These are phyloP conservation scores for Lasiurus cinereus DNA, from an alignment of 2,113 vertebrate species.

Conservation along the genomic window DNA sequence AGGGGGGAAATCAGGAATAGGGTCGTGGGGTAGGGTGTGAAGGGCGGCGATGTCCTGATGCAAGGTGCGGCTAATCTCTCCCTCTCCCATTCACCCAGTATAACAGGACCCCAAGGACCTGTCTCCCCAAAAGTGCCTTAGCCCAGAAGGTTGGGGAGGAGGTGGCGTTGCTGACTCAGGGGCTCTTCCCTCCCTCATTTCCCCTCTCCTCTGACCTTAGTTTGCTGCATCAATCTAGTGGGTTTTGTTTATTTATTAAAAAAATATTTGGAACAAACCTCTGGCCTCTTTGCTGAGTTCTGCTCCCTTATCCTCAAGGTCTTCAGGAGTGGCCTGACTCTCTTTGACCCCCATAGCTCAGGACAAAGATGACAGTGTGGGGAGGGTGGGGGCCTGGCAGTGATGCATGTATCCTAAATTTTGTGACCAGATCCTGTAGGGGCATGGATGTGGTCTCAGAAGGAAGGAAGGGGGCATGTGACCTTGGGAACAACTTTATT, in stretches of 20 bases:
- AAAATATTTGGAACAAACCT: slow-evolving; percentile 53
- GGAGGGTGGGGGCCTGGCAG: neutral
- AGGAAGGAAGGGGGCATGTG: neutral
- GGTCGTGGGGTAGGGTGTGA: neutral
- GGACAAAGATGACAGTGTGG: neutral
- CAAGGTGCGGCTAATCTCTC: neutral
- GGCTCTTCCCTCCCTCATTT: slow-evolving; percentile 20
- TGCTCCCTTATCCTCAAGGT: neutral
- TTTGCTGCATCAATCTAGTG: slow-evolving; percentile 52
- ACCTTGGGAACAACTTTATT: neutral
- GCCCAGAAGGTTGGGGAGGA: slow-evolving; percentile 50
- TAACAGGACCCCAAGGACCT: neutral
- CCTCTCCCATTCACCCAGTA: neutral
- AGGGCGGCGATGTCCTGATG: neutral
- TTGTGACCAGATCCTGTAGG: neutral
- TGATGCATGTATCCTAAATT: neutral
- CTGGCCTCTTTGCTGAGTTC: slow-evolving; percentile 40
- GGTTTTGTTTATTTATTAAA: slow-evolving; percentile 83
- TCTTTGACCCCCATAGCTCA: neutral
- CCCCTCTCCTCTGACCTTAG: slow-evolving; percentile 44
- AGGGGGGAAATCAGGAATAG: neutral
- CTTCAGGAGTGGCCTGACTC: neutral
- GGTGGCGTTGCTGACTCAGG: slow-evolving; percentile 62
- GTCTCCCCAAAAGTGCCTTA: slow-evolving; percentile 77
- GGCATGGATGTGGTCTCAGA: neutral